phyloP scores from a whole-genome alignment of 2,888 invertebrate species.

The Bellardia bayeri region DNA sequence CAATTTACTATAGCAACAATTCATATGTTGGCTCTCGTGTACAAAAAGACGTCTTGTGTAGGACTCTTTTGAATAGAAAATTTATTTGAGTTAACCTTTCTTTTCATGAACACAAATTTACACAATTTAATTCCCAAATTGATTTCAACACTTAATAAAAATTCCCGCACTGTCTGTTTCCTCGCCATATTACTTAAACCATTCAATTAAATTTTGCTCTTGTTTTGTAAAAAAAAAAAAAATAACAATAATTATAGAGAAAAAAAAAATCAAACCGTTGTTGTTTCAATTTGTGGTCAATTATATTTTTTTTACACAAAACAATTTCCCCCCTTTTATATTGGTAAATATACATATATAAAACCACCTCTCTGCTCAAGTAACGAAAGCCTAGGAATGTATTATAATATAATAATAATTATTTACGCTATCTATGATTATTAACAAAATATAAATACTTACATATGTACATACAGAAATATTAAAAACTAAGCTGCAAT shows the following conservation, averaged over 20 bases:
- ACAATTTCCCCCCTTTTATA: neutral
- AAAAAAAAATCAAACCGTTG: slow-evolving; percentile 23
- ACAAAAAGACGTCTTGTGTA: too few relatives aligned
- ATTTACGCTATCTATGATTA: slow-evolving; percentile 61
- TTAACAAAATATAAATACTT: slow-evolving; percentile 24
- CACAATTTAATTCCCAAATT: too few relatives aligned
- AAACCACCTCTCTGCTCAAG: neutral
- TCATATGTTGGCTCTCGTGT: too few relatives aligned
- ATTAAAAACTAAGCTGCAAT: slow-evolving; percentile 17
- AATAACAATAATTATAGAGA: neutral
- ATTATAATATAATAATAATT: slow-evolving; percentile 66
- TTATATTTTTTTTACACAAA: slow-evolving; percentile 28
- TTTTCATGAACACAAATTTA: too few relatives aligned
- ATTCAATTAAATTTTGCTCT: slow-evolving; percentile 22
- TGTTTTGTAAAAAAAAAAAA: slow-evolving; percentile 19
- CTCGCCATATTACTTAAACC: neutral
- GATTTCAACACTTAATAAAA: too few relatives aligned
- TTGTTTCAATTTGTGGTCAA: slow-evolving; percentile 62
- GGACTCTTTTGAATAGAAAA: too few relatives aligned
- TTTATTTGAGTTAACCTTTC: too few relatives aligned
- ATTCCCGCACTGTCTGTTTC: too few relatives aligned
- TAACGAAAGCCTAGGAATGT: slow-evolving; percentile 17
- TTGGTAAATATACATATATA: too few relatives aligned
- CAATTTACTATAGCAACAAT: too few relatives aligned
- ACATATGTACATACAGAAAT: neutral